phyloP scores from a whole-genome alignment of 2,797 vertebrate species.

The Pachyuromys duprasi region DNA sequence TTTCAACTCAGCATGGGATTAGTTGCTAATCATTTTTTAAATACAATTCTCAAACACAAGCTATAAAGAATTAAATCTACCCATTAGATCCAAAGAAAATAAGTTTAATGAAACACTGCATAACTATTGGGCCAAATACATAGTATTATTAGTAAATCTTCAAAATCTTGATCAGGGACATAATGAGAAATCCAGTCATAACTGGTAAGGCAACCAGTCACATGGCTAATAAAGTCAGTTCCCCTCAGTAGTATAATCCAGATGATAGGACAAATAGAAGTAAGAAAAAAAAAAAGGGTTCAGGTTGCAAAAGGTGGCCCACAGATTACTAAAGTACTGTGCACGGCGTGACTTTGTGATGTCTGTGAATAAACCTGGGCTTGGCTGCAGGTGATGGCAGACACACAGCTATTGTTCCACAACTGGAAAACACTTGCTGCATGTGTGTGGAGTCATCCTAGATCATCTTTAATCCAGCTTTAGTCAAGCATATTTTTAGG shows the following conservation, averaged over 20 bases:
- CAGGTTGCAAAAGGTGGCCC: not conserved
- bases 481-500: not conserved
- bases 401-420: not conserved
- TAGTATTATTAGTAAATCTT: not conserved
- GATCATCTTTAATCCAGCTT: not conserved
- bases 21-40: not conserved
- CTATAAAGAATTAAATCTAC: slow-evolving; percentile 24
- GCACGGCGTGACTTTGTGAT: not conserved
- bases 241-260: not conserved
- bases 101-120: not conserved
- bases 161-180: not conserved
- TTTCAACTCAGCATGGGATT: slow-evolving; percentile 9
- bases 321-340: too few species aligned
- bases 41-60: slow-evolving; percentile 39
- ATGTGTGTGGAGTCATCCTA: not conserved
- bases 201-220: not conserved
- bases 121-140: not conserved
- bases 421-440: not conserved
- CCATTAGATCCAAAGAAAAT: slow-evolving; percentile 31
- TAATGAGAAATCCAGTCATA: not conserved
- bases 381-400: not conserved
- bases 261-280: not conserved
- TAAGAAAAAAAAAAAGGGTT: not conserved
- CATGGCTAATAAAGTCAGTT: not conserved
- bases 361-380: not conserved